Base-by-base conservation (phyloP, 2,113 vertebrate species). In the Thalassoma bifasciatum region DNA sequence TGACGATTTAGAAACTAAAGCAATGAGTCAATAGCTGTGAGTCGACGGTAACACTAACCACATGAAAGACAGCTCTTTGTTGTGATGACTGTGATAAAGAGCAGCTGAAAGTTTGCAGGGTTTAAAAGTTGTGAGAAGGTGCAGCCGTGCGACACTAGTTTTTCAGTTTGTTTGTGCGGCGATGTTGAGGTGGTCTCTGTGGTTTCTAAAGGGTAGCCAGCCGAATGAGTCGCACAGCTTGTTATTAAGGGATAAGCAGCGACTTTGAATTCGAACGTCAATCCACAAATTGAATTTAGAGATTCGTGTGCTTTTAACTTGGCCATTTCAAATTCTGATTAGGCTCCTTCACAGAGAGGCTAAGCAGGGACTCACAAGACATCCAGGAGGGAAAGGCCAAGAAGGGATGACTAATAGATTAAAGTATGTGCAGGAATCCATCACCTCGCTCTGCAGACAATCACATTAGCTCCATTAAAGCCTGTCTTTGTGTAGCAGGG, bases 391-490 rank as follows among this genome's bases (percentile, higher is more conserved):
- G 66, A 72, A 71, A 63, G 40, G 77, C 64, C 68, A 54, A 66
- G 58, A 73, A 53, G 49, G 86, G 82, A 79, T 90, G 82, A 89
- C 80, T 85, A 87, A 92, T 54, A 79, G 72, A 82, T 61, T 62
- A 17, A 86, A 92, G 79, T 65, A 84, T 74, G 81, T 61, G 61
- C 72, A 82, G 57, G 72, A 86, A 92, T 87, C 76, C 79, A 84
- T 86, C 80, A 66, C 56, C 80, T 75, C 60, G 22, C 71, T 61
- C 63, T 16, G 63, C 40, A 87, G 82, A 89, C 83, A 87, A 89
- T 85, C 82, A 50, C 88, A 81, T 86, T 82, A 82, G 73, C 77
- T 81, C 82, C 84, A 73, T 85, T 86, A 89, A 81, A 85, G 82
- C 76, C 61, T 3, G 44, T 71, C 82, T 88, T 83, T 80, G 81